These are phyloP conservation scores for Lycaon pictus DNA, from an alignment of 2,113 vertebrate species.

Conservation along the genomic window DNA sequence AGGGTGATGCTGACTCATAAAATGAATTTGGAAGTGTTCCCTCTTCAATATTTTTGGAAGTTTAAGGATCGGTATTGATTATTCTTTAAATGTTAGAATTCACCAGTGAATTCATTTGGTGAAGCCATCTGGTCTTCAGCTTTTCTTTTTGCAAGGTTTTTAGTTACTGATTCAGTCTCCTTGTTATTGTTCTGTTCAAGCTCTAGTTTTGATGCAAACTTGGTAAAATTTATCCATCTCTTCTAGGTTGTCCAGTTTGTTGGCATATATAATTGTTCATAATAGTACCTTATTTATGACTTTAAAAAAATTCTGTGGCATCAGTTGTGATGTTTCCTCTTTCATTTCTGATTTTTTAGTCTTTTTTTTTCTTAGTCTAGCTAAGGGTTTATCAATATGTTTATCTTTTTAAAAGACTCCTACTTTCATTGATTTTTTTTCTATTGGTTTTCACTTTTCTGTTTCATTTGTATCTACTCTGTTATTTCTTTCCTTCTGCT, in stretches of 20 bases:
- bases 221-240: neutral
- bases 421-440: neutral
- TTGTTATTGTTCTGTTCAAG: neutral
- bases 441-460: neutral
- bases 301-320: neutral
- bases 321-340: neutral
- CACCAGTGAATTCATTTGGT: neutral
- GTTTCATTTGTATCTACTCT: neutral
- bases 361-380: neutral
- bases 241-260: neutral
- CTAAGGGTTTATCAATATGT: neutral
- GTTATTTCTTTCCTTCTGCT: neutral
- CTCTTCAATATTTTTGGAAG: neutral
- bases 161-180: neutral
- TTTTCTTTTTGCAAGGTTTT: neutral
- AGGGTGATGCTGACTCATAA: neutral
- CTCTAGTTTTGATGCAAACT: neutral
- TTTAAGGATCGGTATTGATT: neutral
- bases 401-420: neutral
- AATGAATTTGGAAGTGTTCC: neutral
- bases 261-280: neutral
- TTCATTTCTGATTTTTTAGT: neutral
- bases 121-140: neutral
- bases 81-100: neutral
- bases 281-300: neutral